Evolutionary conservation across 2,113 vertebrate species (phyloP), one percentile per base, ranked within the genome.

Genomic region (Irena cyanogastra): DNA sequence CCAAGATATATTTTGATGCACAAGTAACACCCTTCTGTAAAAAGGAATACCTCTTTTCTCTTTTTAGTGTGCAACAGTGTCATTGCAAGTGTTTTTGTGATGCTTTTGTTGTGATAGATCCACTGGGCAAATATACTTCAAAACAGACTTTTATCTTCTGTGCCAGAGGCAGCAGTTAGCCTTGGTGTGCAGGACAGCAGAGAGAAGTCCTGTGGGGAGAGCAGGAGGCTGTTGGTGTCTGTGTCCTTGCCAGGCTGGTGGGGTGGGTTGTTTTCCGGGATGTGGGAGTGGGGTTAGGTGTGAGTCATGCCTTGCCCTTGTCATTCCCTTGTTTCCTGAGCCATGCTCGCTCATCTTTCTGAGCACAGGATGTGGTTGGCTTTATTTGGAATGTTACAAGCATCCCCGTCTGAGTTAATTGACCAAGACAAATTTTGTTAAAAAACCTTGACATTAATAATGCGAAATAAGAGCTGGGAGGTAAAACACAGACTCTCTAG

Each of bases 381-480:
- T 96, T 95, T 96, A 95, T 96, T 91, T 95, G 93, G 95, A 94
- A 96, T 95, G 92, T 95, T 97, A 95, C 87, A 93, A 94, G 93
- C 94, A 92, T 74, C 83, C 70, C 77, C 72, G 33, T 92, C 96
- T 74, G 79, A 96, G 89, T 93, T 97, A 97, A 97, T 97, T 97
- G 96, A 97, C 96, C 96, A 96, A 97, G 96, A 96, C 96, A 96
- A 97, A 97, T 97, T 96, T 87, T 95, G 97, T 96, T 97, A 90
- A 96, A 92, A 96, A 89, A 61, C 94, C 94, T 95, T 96, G 95
- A 96, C 94, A 71, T 97, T 97, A 96, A 97, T 97, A 97, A 96
- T 61, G 94, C 71, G 95, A 90, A 95, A 94, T 87, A 91, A 94
- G 94, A 94, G 92, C 95, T 94, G 92, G 93, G 93, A 97, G 95